Evolutionary conservation across 2,888 invertebrate species (phyloP).

Genomic region (Leptinotarsa juncta): DNA sequence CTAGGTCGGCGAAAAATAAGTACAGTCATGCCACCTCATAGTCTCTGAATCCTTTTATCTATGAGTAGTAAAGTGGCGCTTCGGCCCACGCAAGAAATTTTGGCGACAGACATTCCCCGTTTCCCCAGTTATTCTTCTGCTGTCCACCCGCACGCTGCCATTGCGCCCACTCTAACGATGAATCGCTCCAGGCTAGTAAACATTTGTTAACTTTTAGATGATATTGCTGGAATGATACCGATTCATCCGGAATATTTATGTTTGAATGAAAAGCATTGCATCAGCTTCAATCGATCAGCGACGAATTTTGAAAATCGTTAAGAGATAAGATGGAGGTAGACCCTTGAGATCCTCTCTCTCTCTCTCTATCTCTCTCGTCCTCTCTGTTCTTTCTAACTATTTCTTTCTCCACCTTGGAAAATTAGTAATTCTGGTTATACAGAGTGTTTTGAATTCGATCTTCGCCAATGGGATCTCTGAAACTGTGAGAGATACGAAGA

Average conservation of each 20-base stretch:
- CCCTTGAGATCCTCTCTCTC: too few species aligned
- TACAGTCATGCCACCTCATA: slow-evolving; percentile 21
- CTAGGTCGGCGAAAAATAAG: slow-evolving; percentile 13
- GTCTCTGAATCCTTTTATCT: slow-evolving; percentile 19
- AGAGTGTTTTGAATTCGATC: too few species aligned
- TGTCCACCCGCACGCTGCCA: slow-evolving; percentile 35
- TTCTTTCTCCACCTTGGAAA: too few species aligned
- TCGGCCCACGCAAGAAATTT: slow-evolving; percentile 37
- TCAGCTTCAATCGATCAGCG: neutral
- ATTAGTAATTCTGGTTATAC: too few species aligned
- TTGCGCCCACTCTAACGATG: slow-evolving; percentile 14
- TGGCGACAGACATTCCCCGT: slow-evolving; percentile 37
- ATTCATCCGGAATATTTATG: slow-evolving; percentile 5
- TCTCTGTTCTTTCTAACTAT: too few species aligned
- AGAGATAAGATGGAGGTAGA: too few species aligned
- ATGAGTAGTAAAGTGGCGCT: slow-evolving; percentile 22
- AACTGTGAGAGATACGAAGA: too few species aligned
- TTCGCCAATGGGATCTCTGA: too few species aligned
- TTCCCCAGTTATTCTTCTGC: slow-evolving; percentile 35
- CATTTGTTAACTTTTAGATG: slow-evolving; percentile 11
- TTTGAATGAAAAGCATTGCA: neutral
- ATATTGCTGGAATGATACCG: neutral
- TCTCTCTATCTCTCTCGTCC: too few species aligned
- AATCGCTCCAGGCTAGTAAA: slow-evolving; percentile 2
- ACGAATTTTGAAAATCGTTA: too few species aligned